Evolutionary conservation across 2,888 invertebrate genomes (phyloP).

Genomic region (Xestobium rufovillosum): DNA sequence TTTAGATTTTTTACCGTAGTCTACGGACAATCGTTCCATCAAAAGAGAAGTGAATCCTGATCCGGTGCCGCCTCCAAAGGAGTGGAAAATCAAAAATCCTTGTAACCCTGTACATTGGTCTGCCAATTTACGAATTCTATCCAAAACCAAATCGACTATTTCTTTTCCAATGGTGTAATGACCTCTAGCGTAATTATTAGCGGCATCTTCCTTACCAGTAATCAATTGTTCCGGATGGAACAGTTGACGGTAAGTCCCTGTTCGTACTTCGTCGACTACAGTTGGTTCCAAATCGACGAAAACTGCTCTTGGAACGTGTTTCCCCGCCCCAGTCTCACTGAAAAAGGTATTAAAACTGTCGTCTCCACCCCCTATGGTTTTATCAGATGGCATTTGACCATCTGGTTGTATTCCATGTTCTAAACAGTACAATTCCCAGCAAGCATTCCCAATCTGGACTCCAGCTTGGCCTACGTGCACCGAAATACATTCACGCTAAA

Average conservation of each 20-base stretch:
- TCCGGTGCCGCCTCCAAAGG: conserved; percentile 54
- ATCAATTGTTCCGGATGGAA: conserved; percentile 96
- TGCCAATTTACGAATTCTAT: conserved; percentile 48
- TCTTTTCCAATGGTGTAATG: conserved; percentile 58
- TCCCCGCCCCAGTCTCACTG: conserved; percentile 67
- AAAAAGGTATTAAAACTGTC: conserved; percentile 75
- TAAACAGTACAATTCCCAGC: conserved; percentile 80
- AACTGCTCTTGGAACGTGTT: conserved; percentile 83
- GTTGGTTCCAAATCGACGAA: conserved; percentile 91
- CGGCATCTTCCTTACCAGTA: conserved; percentile 64
- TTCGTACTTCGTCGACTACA: conserved; percentile 75
- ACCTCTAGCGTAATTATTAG: conserved; percentile 60
- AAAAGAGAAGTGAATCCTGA: conserved; percentile 57
- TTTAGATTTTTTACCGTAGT: conserved; percentile 58
- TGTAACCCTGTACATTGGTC: conserved; percentile 54
- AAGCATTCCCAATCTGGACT: conserved; percentile 80
- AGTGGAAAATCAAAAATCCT: conserved; percentile 58
- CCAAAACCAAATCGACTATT: conserved; percentile 47
- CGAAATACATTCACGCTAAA: conserved; percentile 78
- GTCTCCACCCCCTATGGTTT: conserved; percentile 64
- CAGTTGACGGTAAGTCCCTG: conserved; percentile 84
- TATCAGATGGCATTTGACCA: conserved; percentile 81
- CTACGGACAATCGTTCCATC: conserved; percentile 55
- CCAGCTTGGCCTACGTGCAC: conserved; percentile 83
- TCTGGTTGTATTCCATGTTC: conserved; percentile 77